Evolutionary conservation across 2,797 vertebrate genomes (phyloP), one percentile per base, ranked within the genome.

Genomic region (Champsocephalus esox): DNA sequence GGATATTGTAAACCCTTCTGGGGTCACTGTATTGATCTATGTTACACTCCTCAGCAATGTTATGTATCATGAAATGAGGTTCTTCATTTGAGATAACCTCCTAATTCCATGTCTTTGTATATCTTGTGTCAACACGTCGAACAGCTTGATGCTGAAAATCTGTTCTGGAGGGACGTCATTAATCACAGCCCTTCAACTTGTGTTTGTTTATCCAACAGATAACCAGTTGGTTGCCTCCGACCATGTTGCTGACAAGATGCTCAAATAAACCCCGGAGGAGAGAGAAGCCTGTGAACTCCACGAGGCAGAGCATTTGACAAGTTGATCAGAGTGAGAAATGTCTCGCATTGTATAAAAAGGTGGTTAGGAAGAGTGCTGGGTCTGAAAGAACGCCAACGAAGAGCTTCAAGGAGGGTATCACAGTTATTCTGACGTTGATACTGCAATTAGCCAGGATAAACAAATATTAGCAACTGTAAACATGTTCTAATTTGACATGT

Each of bases 271-370:
- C 24, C 44, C 49, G 21, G 16, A 65, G 43, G 60, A 64, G n/a
- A 24, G 65, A 16, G 48, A 28, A 12, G 14, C 44, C 44, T 66
- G 65, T 32, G 34, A 65, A 65, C 46, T 28, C 43, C 24, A 55
- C 2, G 13, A 51, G 45, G 51, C 11, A 9, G 28, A 66, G 24
- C 3, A 0, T 60, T 68, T 52, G 32, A 62, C 16, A 32, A 58
- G 48, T n/a, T 73, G 58, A 71, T 71, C 63, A 48, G 44, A 66
- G 56, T 14, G 67, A 71, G n/a, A 46, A 52, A 62, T 7, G 14
- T 1, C 13, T 24, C 60, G 17, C 24, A n/a, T 52, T 69, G 34
- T 7, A 7, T 7, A 51, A 54, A 61, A 57, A 49, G 45, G 38
- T 55, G 19, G 43, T 3, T 28, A 11, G 11, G 4, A 69, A 54